These are phyloP conservation scores for Drosophila neotestacea DNA, from an alignment of 2,888 invertebrate genomes.

Conservation along the genomic window DNA sequence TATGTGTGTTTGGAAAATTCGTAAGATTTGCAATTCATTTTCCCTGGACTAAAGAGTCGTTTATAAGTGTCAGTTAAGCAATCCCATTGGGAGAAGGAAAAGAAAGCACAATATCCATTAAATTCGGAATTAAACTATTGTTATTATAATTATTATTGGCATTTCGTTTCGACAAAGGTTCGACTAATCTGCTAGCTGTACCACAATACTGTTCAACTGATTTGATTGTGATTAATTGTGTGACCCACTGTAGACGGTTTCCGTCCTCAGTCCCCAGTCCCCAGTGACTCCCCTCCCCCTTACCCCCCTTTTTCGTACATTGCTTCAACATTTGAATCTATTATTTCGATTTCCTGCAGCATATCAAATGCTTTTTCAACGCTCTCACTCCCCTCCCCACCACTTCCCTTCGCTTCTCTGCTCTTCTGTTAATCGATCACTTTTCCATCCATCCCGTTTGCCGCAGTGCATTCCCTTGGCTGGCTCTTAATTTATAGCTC, in stretches of 20 bases:
- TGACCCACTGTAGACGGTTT: conserved; percentile 26
- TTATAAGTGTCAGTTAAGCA: not conserved
- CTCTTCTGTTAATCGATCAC: not conserved
- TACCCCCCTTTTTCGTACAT: conserved; percentile 4
- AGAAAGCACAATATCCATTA: too few species aligned
- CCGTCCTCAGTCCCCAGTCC: conserved; percentile 18
- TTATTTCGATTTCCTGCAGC: conserved; percentile 61
- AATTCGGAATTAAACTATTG: not conserved
- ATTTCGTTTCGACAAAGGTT: conserved; percentile 26
- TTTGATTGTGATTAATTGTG: conserved; percentile 76
- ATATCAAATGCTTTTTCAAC: conserved; percentile 45
- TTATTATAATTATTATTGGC: conserved; percentile 42
- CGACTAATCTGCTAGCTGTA: conserved; percentile 49
- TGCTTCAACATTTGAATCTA: conserved; percentile 54
- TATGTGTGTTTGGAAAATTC: not conserved
- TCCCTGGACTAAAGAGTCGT: not conserved
- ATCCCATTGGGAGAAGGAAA: too few species aligned
- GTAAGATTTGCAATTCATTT: conserved; percentile 3
- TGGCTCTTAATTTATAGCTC: conserved; percentile 67
- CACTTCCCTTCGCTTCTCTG: too few species aligned
- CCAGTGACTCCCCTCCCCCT: not conserved
- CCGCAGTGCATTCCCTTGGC: conserved; percentile 21
- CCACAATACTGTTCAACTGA: conserved; percentile 56
- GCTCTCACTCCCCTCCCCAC: not conserved
- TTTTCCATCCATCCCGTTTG: not conserved